A percentile compares a stretch with the other conserved stretches of the same genome.
phyloP scores from a whole-genome alignment of 2,797 vertebrate genomes.

The Labroides dimidiatus region DNA sequence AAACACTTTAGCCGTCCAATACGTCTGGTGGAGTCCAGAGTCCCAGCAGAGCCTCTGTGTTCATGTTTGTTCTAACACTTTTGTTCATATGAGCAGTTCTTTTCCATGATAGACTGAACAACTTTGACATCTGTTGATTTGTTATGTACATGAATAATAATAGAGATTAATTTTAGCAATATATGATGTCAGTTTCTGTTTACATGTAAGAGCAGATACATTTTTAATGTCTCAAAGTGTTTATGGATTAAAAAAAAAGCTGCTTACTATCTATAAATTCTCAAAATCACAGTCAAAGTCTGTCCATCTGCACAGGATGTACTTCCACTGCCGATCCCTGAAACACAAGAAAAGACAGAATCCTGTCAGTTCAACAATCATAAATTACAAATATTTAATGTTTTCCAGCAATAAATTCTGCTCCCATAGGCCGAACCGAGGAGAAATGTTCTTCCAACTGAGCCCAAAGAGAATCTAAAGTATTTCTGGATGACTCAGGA shows the following conservation, averaged over 20 bases:
- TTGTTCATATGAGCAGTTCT: conserved; percentile 8
- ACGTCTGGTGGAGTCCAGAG: conserved; percentile 1
- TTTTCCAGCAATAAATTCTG: conserved; percentile 13
- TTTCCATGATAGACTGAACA: conserved; percentile 40
- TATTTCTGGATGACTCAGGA: neutral
- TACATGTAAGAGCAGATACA: conserved; percentile 45
- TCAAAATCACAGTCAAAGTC: conserved; percentile 93
- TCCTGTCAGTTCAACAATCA: conserved; percentile 28
- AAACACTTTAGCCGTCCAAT: conserved; percentile 23
- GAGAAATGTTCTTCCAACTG: neutral
- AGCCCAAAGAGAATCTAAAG: conserved; percentile 9
- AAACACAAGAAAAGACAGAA: conserved; percentile 58
- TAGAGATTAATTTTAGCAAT: conserved; percentile 4
- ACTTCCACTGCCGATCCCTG: conserved; percentile 99
- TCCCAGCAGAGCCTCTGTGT: conserved; percentile 4
- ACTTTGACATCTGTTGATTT: conserved; percentile 16
- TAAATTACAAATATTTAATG: neutral
- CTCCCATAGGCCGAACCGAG: neutral
- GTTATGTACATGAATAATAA: conserved; percentile 35
- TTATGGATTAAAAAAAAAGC: conserved; percentile 2
- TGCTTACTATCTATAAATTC: conserved; percentile 84
- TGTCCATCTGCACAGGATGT: conserved; percentile 97
- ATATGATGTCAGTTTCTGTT: conserved; percentile 20
- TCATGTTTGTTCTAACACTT: conserved; percentile 18
- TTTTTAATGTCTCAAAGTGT: conserved; percentile 7